These are phyloP conservation scores for Florisuga fusca DNA, from an alignment of 2,797 vertebrate genomes.

Conservation along the genomic window DNA sequence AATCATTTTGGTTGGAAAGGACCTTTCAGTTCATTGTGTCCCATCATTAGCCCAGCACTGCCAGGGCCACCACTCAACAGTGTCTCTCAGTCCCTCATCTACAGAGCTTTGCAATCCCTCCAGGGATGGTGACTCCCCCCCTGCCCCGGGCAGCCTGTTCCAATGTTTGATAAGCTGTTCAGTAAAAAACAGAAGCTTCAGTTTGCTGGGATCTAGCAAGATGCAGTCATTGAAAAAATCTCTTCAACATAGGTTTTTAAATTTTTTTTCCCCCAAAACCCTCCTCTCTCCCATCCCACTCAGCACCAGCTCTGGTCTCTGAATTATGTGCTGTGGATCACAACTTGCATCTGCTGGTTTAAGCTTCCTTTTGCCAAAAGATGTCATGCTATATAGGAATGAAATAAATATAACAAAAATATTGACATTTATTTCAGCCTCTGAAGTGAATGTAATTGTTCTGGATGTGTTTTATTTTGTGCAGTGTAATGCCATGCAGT, in stretches of 20 bases:
- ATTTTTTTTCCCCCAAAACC: accelerated
- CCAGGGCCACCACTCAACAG: background rate
- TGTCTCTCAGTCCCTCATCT: background rate
- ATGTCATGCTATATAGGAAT: background rate
- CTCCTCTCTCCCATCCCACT: background rate
- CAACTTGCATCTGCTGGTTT: background rate
- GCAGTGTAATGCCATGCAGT: background rate
- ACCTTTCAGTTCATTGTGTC: background rate
- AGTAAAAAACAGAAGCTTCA: background rate
- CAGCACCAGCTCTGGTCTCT: background rate
- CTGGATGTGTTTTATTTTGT: background rate
- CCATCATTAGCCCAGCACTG: background rate
- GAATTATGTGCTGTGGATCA: background rate
- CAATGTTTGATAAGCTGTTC: background rate
- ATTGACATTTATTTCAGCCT: background rate
- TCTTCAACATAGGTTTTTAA: background rate
- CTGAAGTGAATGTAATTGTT: background rate
- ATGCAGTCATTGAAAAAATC: background rate
- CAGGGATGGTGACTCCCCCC: background rate
- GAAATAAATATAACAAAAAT: background rate
- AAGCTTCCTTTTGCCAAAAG: background rate
- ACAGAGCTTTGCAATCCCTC: background rate
- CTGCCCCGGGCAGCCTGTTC: background rate
- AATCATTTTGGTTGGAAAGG: background rate
- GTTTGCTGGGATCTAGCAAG: background rate